Conservation (phyloP, 2,888 invertebrate species). For the Galerucella nymphaeae region DNA sequence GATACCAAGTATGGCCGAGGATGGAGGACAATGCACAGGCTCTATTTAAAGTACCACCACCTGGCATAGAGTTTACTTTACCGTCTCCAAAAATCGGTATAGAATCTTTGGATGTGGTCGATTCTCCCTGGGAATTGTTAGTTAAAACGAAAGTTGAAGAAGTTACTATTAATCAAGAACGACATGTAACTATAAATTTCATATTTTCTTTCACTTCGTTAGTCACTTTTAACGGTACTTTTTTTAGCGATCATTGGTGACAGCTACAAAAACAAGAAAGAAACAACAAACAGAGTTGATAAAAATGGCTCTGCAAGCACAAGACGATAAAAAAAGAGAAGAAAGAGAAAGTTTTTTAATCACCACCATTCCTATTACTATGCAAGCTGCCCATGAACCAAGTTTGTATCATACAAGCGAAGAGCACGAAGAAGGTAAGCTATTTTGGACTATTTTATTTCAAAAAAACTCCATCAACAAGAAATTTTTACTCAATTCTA, state of each 20-base stretch:
- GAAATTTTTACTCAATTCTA: conserved; percentile 12
- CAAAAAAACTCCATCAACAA: no score
- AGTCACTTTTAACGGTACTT: neutral
- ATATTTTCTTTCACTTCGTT: neutral
- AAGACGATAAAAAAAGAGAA: conserved; percentile 94
- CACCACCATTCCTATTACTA: conserved; percentile 93
- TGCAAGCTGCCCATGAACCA: conserved; percentile 96
- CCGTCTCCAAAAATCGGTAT: conserved; percentile 99
- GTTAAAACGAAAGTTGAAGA: conserved; percentile 99
- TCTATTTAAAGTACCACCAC: conserved; percentile 98
- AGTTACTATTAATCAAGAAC: conserved; percentile 97
- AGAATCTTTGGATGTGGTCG: conserved; percentile 92
- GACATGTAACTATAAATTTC: conserved; percentile 76
- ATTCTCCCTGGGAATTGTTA: conserved; percentile 99
- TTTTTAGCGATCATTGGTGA: conserved; percentile 89
- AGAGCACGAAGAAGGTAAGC: conserved; percentile 84
- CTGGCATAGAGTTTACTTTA: conserved; percentile 98
- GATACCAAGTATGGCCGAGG: conserved; percentile 98
- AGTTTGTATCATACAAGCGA: conserved; percentile 88
- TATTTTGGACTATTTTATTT: neutral
- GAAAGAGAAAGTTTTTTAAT: conserved; percentile 95
- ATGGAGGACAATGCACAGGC: conserved; percentile 98
- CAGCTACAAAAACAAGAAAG: conserved; percentile 97
- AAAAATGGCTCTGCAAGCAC: conserved; percentile 92
- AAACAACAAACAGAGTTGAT: conserved; percentile 99